Conservation (phyloP, 2,888 invertebrate genomes). For the Trachelus iudaicus region DNA sequence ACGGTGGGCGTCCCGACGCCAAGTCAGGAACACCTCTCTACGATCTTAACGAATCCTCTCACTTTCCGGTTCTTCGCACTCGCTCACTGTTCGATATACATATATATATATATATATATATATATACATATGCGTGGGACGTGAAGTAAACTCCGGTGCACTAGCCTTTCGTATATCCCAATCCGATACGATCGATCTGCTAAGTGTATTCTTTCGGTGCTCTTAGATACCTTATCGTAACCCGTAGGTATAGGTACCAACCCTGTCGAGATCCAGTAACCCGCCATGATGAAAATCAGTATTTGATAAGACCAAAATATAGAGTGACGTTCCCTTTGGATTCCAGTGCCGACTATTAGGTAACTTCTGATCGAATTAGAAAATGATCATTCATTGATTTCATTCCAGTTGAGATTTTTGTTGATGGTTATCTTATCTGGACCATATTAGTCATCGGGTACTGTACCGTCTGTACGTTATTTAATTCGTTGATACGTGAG, state of each 20-base stretch:
- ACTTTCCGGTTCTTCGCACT: not conserved
- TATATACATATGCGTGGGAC: not conserved
- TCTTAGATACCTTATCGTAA: constrained; percentile 15
- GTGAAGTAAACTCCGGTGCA: constrained; percentile 16
- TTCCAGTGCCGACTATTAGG: no score
- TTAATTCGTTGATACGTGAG: no score
- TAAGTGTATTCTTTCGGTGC: constrained; percentile 23
- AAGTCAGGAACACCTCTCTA: not conserved
- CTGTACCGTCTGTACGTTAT: no score
- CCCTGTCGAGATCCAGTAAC: no score
- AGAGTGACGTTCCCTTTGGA: no score
- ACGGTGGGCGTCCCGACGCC: constrained; percentile 1
- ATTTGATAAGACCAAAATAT: no score
- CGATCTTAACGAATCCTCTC: not conserved
- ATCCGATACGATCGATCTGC: constrained; percentile 30
- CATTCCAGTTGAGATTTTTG: no score
- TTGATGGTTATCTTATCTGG: no score
- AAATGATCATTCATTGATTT: no score
- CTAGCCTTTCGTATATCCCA: constrained; percentile 23
- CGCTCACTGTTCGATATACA: not conserved
- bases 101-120: not conserved
- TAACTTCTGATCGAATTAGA: no score
- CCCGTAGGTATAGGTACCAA: constrained; percentile 7
- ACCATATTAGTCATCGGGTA: no score
- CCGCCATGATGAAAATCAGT: no score